Evolutionary conservation across 1,140 invertebrate species (phyloP), one percentile per base, ranked within the genome.

Genomic region (Apolygus lucorum): DNA sequence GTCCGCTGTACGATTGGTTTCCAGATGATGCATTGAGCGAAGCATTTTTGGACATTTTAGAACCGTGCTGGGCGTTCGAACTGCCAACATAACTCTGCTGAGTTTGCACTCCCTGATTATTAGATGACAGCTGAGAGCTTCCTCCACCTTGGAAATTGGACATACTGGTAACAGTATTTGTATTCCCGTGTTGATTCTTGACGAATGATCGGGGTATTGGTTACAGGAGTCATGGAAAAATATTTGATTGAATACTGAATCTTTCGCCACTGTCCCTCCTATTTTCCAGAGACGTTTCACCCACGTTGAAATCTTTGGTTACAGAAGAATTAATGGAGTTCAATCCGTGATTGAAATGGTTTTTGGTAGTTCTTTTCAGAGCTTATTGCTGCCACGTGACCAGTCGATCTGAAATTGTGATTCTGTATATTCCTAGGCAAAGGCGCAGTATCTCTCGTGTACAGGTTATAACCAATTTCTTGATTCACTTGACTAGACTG

Each of bases 61-160:
- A 49, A 11, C 34, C 34, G n/a, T n/a, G n/a, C 34, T 49, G 34
- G 17, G 34, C 8, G 34, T 49, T 49, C 34, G 17, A 17, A 8
- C 22, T 59, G 54, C 54, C 8, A 13, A 59, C 2, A 22, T 59
- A 59, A 59, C 54, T 59, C 22, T 59, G 54, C 22, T 59, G 54
- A 59, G 54, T 59, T 22, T 59, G 54, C 54, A 59, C 54, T 11
- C 54, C 54, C 22, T 59, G 54, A 21, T 59, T 59, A 22, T 17
- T 24, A 4, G 54, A 59, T 22, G 54, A 11, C 54, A 11, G 54
- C 22, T 59, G 54, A 11, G 22, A 11, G 4, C 8, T 59, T 11
- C 34, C 34, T 42, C 34, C 34, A 42, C 17, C 17, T 8, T 42
- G 4, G 34, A 42, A 42, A 42, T 42, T 42, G 4, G 4, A 4